Percentiles rank a stretch among this genome's conserved stretches.
These are phyloP conservation scores for Sebastolobus alascanus DNA, from an alignment of 2,797 vertebrate species.

Conservation along the genomic window DNA sequence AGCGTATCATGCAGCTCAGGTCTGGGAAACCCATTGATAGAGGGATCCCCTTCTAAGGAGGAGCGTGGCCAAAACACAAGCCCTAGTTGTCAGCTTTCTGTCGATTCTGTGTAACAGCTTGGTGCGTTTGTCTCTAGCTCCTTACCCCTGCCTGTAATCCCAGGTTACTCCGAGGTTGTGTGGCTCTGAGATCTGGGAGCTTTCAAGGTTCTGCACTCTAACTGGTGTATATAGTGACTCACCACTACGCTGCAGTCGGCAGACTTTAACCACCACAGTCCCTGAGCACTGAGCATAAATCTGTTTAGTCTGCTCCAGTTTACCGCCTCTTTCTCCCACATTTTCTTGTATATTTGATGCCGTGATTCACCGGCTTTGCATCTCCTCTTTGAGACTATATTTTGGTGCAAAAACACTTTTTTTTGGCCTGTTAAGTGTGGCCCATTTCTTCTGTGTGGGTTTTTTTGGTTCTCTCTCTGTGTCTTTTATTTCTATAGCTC, in stretches of 20 bases:
- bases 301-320: conserved; percentile 65
- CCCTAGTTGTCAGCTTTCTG: conserved; percentile 12
- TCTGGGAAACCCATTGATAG: conserved; percentile 2
- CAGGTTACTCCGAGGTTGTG: conserved; percentile 56
- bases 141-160: conserved; percentile 49
- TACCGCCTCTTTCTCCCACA: conserved; percentile 51
- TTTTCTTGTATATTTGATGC: conserved; percentile 43
- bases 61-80: conserved; percentile 17
- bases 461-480: conserved; percentile 46
- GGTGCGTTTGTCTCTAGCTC: conserved; percentile 36
- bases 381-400: conserved; percentile 36
- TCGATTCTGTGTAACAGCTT: conserved; percentile 16
- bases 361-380: conserved; percentile 54
- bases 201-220: conserved; percentile 58
- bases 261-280: conserved; percentile 59
- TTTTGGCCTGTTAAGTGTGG: conserved; percentile 49
- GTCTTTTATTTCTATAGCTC: conserved; percentile 55
- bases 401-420: conserved; percentile 4
- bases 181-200: conserved; percentile 53
- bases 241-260: conserved; percentile 51
- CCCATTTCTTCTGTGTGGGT: conserved; percentile 60
- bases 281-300: conserved; percentile 55
- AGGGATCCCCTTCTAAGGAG: neutral
- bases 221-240: conserved; percentile 68
- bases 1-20: conserved; percentile 6